Base-by-base conservation (phyloP, 2,888 invertebrate species). In the Hyposoter dolosus region DNA sequence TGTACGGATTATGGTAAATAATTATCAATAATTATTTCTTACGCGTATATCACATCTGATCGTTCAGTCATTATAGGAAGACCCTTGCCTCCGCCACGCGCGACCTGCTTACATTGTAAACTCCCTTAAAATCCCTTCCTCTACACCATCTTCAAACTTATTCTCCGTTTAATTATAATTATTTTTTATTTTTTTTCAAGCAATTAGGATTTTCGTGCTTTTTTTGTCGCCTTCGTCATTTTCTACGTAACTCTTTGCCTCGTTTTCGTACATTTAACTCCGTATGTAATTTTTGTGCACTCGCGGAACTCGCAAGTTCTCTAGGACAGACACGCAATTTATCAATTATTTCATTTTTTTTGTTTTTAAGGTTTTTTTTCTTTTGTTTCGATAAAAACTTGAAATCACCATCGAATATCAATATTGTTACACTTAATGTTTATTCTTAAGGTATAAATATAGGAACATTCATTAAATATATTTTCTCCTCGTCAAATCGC, bases 401-500 rank as follows among this genome's bases (percentile, higher is more conserved):
- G 91, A 93, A 93, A 92, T 93, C 92, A 91, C 93, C 93, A 93
- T 91, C 91, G 90, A 94, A 93, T 93, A 94, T 92, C 90, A 91
- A 92, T 93, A 93, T 90, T 53, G 74, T 75, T 93, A 94, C 93
- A 93, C 92, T 92, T 93, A 93, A 90, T 91, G 91, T 89, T 91
- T 89, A 89, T 92, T 91, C 92, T 93, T 93, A 93, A 89, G 91
- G 92, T 93, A 93, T 92, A 94, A 94, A 94, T 94, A 94, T 94
- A 94, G 94, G 93, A 94, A 94, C 94, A 94, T 94, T 93, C 93
- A 94, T 94, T 93, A 93, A 94, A 94, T 94, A 94, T 93, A 93
- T 93, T 91, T 92, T 76, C 72, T 85, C 90, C 88, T 91, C 90
- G 89, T 89, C 87, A 86, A 87, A 86, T 89, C 84, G 90, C n/a